phyloP scores from a whole-genome alignment of 2,113 vertebrate species.

The Pogonocichla stellata region DNA sequence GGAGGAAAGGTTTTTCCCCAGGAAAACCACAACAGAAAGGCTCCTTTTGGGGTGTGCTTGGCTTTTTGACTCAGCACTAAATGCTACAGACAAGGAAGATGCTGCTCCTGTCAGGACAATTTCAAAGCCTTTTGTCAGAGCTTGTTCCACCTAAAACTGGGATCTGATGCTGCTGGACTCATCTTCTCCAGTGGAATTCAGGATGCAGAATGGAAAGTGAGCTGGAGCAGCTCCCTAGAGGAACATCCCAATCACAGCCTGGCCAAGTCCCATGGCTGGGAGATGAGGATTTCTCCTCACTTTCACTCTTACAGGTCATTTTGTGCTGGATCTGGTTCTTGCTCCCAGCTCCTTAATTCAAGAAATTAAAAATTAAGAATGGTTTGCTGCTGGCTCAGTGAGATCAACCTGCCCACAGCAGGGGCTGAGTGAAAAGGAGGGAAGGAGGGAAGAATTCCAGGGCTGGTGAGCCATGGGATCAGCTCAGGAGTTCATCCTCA shows the following conservation, averaged over 20 bases:
- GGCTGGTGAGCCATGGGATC: not conserved
- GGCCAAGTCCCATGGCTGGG: fast-evolving
- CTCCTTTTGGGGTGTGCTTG: not conserved
- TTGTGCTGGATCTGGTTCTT: not conserved
- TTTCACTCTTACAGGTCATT: not conserved
- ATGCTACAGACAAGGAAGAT: not conserved
- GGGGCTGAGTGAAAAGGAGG: not conserved
- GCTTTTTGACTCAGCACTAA: conserved; percentile 49
- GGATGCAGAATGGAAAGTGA: not conserved
- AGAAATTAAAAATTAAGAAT: not conserved
- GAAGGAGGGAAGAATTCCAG: not conserved
- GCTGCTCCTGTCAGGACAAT: conserved; percentile 1
- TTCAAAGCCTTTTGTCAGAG: conserved; percentile 23
- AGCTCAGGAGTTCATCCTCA: not conserved
- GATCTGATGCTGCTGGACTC: not conserved
- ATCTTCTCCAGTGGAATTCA: not conserved
- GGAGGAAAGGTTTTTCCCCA: conserved; percentile 34
- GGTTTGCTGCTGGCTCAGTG: not conserved
- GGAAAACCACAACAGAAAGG: conserved; percentile 58
- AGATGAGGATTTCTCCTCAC: not conserved
- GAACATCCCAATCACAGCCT: not conserved
- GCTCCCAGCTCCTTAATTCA: not conserved
- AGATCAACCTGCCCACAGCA: not conserved
- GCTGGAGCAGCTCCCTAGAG: not conserved
- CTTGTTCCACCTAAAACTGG: not conserved